A percentile compares a stretch with the other conserved stretches of the same genome.
phyloP scores from a whole-genome alignment of 2,113 vertebrate species.

The Hymenochirus boettgeri region DNA sequence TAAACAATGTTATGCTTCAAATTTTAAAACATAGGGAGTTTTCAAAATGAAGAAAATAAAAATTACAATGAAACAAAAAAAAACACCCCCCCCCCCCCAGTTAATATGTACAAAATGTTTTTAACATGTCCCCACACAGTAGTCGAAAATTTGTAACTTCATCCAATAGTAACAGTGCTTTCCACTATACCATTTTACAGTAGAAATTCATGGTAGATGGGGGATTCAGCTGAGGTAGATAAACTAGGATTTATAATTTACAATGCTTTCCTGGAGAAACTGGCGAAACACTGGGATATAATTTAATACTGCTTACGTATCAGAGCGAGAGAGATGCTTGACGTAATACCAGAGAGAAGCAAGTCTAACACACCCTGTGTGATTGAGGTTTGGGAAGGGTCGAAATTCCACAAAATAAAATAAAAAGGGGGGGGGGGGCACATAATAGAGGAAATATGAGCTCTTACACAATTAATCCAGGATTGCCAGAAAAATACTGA shows the following conservation, averaged over 20 bases:
- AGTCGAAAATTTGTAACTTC: conserved; percentile 46
- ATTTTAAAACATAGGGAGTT: too few species aligned
- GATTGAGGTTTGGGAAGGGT: too few species aligned
- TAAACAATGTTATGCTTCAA: neutral
- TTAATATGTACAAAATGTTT: conserved; percentile 46
- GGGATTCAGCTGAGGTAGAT: conserved; percentile 81
- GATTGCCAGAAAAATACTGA: neutral
- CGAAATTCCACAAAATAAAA: neutral
- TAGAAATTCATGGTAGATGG: conserved; percentile 63
- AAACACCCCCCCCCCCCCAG: too few species aligned
- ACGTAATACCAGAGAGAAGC: too few species aligned
- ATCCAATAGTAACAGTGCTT: conserved; percentile 58
- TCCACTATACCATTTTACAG: conserved; percentile 60
- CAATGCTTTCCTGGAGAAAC: conserved; percentile 56
- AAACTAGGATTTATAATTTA: conserved; percentile 66
- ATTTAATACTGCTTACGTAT: conserved; percentile 49
- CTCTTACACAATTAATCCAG: neutral
- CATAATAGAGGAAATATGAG: too few species aligned
- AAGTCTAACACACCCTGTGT: too few species aligned
- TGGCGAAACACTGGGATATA: conserved; percentile 38
- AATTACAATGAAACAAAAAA: too few species aligned
- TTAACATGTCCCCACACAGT: conserved; percentile 27
- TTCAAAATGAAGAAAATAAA: too few species aligned
- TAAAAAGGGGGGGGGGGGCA: neutral
- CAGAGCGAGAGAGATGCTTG: neutral